Evolutionary conservation across 2,113 vertebrate species (phyloP).

Genomic region (Arenaria interpres): DNA sequence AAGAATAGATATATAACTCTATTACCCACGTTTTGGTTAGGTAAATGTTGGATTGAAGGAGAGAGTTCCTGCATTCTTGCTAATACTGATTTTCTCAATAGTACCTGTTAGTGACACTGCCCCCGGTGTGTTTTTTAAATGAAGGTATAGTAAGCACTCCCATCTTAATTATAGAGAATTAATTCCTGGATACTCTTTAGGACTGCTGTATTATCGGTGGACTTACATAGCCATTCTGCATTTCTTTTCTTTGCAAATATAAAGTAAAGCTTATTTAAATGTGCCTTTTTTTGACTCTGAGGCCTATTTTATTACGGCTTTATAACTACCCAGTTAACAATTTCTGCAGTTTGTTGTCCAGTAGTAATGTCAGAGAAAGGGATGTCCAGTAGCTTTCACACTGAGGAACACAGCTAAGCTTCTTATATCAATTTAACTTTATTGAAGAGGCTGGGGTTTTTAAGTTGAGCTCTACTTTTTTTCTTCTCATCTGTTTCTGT

Average conservation of each 20-base stretch:
- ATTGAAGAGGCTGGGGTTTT: not conserved
- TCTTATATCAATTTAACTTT: not conserved
- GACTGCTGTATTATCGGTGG: constrained; percentile 16
- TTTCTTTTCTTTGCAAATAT: not conserved
- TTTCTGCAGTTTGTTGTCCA: not conserved
- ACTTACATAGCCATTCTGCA: not conserved
- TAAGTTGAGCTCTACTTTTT: not conserved
- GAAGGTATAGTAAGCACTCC: not conserved
- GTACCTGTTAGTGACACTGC: not conserved
- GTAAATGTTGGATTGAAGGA: not conserved
- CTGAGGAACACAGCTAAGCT: not conserved
- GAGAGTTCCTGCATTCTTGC: not conserved
- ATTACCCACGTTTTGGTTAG: not conserved
- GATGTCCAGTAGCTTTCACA: not conserved
- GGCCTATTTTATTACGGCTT: not conserved
- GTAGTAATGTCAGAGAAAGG: not conserved
- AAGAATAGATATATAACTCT: not conserved
- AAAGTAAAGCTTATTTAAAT: not conserved
- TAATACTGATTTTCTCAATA: not conserved
- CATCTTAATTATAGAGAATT: not conserved
- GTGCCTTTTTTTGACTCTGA: not conserved
- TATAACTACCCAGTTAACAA: not conserved
- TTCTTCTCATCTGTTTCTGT: not conserved
- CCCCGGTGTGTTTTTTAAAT: not conserved
- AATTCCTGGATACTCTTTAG: not conserved